Conservation (phyloP, 1,140 invertebrate genomes). For the Drosophila busckii region DNA sequence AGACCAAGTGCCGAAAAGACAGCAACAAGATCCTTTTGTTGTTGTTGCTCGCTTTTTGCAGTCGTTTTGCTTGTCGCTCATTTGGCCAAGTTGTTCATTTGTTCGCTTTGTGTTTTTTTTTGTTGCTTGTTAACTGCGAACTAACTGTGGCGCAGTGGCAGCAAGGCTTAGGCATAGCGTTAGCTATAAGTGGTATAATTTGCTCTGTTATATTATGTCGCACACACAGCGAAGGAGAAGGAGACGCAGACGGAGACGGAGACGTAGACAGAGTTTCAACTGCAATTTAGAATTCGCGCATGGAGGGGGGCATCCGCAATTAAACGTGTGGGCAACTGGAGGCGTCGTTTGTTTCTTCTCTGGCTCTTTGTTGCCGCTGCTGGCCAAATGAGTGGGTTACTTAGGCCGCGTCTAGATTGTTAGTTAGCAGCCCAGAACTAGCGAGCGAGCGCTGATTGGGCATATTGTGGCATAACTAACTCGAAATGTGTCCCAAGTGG, state of each 20-base stretch:
- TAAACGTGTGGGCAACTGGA: constrained; percentile 48
- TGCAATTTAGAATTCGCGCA: no score
- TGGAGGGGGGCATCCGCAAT: constrained; percentile 48
- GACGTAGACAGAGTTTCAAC: constrained; percentile 7
- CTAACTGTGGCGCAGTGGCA: neutral
- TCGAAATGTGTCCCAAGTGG: constrained; percentile 65
- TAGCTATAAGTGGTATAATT: constrained; percentile 69
- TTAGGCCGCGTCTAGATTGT: constrained; percentile 4
- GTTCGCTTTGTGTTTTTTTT: constrained; percentile 7
- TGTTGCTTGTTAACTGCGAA: constrained; percentile 51
- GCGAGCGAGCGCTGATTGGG: constrained; percentile 56
- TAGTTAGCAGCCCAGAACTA: constrained; percentile 3
- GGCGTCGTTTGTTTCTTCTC: constrained; percentile 22
- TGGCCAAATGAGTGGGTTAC: constrained; percentile 48
- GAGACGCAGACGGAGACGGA: constrained; percentile 2
- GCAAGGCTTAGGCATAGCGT: neutral
- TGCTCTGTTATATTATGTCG: constrained; percentile 63
- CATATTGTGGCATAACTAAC: constrained; percentile 67
- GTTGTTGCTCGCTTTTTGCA: constrained; percentile 28
- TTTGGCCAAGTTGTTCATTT: constrained; percentile 50
- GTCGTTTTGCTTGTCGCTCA: constrained; percentile 66
- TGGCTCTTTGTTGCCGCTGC: neutral
- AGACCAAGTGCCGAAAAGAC: constrained; percentile 63
- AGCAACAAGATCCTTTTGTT: constrained; percentile 27
- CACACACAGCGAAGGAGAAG: constrained; percentile 46